phyloP scores from a whole-genome alignment of 2,113 vertebrate species.

The Brienomyrus brachyistius region DNA sequence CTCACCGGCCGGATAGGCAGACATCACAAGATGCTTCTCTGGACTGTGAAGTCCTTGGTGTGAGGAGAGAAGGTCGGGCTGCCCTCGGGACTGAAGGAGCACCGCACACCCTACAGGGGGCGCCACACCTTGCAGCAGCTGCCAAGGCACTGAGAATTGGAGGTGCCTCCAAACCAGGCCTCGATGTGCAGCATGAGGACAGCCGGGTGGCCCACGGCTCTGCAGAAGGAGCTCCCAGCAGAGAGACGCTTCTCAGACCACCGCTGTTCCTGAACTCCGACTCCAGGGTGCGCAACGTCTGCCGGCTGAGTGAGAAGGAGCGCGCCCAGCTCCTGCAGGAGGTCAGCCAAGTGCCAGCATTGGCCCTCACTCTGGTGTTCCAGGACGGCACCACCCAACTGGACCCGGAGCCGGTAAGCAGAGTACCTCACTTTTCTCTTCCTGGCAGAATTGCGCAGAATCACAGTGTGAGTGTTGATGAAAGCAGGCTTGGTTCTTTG shows the following conservation, averaged over 20 bases:
- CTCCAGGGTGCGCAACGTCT: conserved; percentile 55
- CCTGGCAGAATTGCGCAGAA: background rate
- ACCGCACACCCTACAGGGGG: background rate
- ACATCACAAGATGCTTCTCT: background rate
- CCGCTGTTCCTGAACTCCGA: conserved; percentile 45
- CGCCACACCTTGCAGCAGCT: background rate
- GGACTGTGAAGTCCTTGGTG: background rate
- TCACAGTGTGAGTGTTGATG: background rate
- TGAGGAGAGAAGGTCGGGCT: background rate
- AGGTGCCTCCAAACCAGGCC: conserved; percentile 6
- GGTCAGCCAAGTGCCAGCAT: conserved; percentile 43
- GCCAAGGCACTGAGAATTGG: background rate
- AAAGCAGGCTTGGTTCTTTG: background rate
- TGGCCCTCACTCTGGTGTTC: conserved; percentile 72
- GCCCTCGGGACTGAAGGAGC: background rate
- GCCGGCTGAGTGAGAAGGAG: conserved; percentile 53
- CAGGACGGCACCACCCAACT: conserved; percentile 78
- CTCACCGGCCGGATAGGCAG: background rate
- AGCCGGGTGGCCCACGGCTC: background rate
- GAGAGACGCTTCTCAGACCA: conserved; percentile 1
- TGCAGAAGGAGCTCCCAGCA: conserved; percentile 11
- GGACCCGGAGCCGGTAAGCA: conserved; percentile 60
- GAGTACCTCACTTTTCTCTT: background rate
- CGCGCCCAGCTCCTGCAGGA: conserved; percentile 53
- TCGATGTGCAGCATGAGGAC: background rate